Percentiles rank a stretch among this genome's conserved stretches.
Evolutionary conservation across 2,113 vertebrate genomes (phyloP).

Genomic region (Sceloporus undulatus): DNA sequence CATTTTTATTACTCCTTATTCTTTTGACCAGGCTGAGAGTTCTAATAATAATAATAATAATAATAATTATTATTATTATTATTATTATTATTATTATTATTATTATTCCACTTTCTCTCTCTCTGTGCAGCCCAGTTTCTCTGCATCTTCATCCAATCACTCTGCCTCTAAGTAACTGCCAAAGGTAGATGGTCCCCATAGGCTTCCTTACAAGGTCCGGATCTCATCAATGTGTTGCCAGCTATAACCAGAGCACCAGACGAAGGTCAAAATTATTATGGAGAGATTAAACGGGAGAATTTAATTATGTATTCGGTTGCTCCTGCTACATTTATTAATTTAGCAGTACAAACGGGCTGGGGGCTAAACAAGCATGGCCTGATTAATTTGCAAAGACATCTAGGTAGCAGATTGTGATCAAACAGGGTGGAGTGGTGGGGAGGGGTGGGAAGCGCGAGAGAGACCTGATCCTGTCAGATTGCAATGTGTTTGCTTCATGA

Average conservation of each 20-base stretch:
- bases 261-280: constrained; percentile 87
- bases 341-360: constrained; percentile 82
- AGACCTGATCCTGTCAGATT: constrained; percentile 87
- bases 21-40: constrained; percentile 2
- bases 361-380: constrained; percentile 82
- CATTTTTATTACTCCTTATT: not conserved
- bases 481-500: constrained; percentile 83
- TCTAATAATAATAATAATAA: not conserved
- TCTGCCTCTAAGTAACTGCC: constrained; percentile 47
- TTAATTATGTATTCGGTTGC: constrained; percentile 95
- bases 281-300: constrained; percentile 95
- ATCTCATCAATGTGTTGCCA: constrained; percentile 66
- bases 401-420: constrained; percentile 89
- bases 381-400: constrained; percentile 89
- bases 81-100: too few species aligned
- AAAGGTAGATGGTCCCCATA: constrained; percentile 61
- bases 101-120: not conserved
- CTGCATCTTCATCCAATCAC: constrained; percentile 45
- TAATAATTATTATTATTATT: too few species aligned
- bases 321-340: constrained; percentile 92
- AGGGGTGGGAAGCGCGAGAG: not conserved
- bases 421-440: constrained; percentile 59
- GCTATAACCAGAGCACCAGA: constrained; percentile 71
- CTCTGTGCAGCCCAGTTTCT: constrained; percentile 51
- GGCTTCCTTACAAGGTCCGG: constrained; percentile 55